Evolutionary conservation across 2,888 invertebrate genomes (phyloP).

Genomic region (Oligia strigilis): DNA sequence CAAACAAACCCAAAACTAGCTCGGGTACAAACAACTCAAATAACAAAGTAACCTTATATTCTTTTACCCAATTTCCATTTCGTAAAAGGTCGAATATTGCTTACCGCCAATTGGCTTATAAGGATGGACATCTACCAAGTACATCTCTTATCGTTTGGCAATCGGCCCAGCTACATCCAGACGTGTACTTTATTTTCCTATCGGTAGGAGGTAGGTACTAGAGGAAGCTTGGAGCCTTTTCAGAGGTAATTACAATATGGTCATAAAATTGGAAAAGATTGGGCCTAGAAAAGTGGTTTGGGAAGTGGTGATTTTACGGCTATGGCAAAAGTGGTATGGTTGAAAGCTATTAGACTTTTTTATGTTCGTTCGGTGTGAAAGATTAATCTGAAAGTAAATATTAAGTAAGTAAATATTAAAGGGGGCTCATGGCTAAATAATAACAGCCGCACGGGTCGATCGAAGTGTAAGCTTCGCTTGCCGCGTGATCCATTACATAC

Average conservation of each 20-base stretch:
- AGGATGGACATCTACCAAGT: conserved; percentile 53
- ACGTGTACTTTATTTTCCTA: conserved; percentile 53
- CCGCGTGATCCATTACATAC: neutral
- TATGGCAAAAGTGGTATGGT: neutral
- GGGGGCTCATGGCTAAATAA: neutral
- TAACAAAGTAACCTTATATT: conserved; percentile 20
- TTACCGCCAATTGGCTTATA: conserved; percentile 52
- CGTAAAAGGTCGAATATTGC: conserved; percentile 49
- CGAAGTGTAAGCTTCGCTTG: neutral
- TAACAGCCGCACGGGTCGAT: neutral
- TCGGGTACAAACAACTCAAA: conserved; percentile 12
- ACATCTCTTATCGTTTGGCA: conserved; percentile 61
- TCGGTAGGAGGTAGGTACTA: conserved; percentile 2
- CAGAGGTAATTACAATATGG: conserved; percentile 44
- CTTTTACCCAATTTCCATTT: conserved; percentile 55
- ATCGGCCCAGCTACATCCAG: conserved; percentile 50
- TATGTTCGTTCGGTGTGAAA: neutral
- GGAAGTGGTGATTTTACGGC: neutral
- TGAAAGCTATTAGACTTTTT: neutral
- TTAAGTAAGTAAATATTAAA: too few relatives aligned
- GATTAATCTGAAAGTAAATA: neutral
- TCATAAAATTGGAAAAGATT: conserved; percentile 20
- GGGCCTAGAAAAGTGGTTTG: neutral
- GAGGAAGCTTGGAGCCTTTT: conserved; percentile 29
- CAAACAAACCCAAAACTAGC: neutral